Evolutionary conservation across 2,113 vertebrate genomes (phyloP).

Genomic region (Nothocercus julius): DNA sequence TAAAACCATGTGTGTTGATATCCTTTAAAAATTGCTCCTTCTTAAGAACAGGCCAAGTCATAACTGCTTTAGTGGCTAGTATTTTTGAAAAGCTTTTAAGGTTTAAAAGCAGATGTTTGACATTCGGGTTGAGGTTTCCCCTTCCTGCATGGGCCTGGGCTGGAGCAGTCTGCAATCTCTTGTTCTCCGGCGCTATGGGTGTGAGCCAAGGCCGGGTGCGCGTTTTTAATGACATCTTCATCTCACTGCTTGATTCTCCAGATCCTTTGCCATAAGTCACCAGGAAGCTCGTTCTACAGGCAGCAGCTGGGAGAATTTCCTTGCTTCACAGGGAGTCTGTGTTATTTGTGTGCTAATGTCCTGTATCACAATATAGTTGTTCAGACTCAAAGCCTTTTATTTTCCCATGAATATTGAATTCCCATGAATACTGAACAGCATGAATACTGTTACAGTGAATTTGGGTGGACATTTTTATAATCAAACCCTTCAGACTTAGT

Average conservation of each 20-base stretch:
- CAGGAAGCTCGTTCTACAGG: not conserved
- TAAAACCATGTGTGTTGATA: not conserved
- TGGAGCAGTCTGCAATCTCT: not conserved
- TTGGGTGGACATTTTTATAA: not conserved
- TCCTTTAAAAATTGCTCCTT: not conserved
- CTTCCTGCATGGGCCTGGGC: not conserved
- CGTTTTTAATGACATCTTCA: not conserved
- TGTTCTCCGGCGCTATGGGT: not conserved
- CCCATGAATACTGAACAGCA: too few relatives aligned
- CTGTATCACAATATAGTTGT: not conserved
- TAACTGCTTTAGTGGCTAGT: not conserved
- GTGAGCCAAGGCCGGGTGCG: not conserved
- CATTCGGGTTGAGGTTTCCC: not conserved
- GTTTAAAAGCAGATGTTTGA: not conserved
- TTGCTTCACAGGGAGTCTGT: not conserved
- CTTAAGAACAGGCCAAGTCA: not conserved
- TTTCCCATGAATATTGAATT: not conserved
- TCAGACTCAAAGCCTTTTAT: not conserved
- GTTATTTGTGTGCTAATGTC: not conserved
- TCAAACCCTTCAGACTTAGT: fast-evolving
- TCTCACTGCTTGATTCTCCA: not conserved
- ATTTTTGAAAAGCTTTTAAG: not conserved
- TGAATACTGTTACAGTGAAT: not conserved
- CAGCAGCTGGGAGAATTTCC: not conserved
- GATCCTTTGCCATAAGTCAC: not conserved